Base-by-base conservation (phyloP, 1,140 invertebrate genomes). In the Aphidius gifuensis region DNA sequence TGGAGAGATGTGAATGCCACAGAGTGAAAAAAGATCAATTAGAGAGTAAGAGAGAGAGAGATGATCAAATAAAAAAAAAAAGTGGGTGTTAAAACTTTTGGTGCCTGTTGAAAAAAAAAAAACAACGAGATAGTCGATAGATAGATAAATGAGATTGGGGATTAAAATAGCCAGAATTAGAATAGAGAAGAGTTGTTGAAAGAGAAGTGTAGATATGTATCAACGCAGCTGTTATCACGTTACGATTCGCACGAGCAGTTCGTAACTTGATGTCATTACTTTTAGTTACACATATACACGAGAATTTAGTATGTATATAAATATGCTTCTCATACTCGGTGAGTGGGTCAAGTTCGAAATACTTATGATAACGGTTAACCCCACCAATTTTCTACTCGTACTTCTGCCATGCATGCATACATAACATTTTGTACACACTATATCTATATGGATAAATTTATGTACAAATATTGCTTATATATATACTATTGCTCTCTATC, bases 271-370 rank as follows among this genome's bases (percentile, higher is more conserved):
- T 76, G 73, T 75, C 71, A 72, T 66, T 69, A 69, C 67, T 66
- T 61, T 68, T 65, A 64, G 66, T 49, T 55, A 44, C 39, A 43
- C 58, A 32, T 55, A 44, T 45, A 43, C 58, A 32, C 23, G 4
- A 32, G 2, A 32, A 32, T 32, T 32, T 2, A 32, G 23, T 32
- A 32, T 32, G 23, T 32, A 32, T 32, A 32, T 32, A n/a, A n/a
- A 16, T 16, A 46, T 64, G 60, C 65, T 44, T 51, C 61, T 60
- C 50, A 46, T 60, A 70, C 70, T 69, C 66, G 64, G 58, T 62
- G 67, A 78, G 67, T 77, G 64, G 75, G 75, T 78, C 76, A 78
- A 78, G 76, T 78, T 78, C 76, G 72, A 62, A 72, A 70, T 71
- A 71, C 73, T 76, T 76, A 76, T 74, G 71, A 76, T 76, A 78